These are phyloP conservation scores for Geococcyx californianus DNA, from an alignment of 2,113 vertebrate species.

Conservation along the genomic window DNA sequence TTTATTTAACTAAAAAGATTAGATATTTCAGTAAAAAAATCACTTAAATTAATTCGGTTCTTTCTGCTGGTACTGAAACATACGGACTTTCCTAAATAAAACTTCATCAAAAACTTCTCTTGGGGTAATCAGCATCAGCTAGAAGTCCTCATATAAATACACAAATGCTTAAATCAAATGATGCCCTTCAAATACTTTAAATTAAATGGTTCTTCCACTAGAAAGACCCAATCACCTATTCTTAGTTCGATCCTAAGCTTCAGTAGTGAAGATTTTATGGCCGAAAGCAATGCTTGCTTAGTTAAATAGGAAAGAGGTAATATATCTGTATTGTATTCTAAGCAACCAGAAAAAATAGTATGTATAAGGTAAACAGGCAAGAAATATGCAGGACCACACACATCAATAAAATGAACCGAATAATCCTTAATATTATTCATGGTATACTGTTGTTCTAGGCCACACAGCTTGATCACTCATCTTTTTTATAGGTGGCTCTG, in stretches of 20 bases:
- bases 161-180: constrained; percentile 9
- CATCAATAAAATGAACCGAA: constrained; percentile 4
- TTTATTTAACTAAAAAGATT: not conserved
- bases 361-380: not conserved
- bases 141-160: not conserved
- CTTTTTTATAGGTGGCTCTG: not conserved
- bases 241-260: not conserved
- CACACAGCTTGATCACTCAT: constrained; percentile 5
- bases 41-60: not conserved
- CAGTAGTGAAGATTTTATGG: not conserved
- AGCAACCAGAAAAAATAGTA: not conserved
- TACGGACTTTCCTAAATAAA: not conserved
- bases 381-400: constrained; percentile 54
- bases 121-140: not conserved
- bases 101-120: not conserved
- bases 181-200: not conserved
- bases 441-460: not conserved
- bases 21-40: not conserved
- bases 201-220: not conserved
- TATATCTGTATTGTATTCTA: not conserved
- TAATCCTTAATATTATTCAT: not conserved
- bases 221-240: not conserved
- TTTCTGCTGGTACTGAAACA: not conserved
- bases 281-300: not conserved
- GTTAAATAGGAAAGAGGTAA: not conserved